phyloP scores from a whole-genome alignment of 2,113 vertebrate genomes.

The Callionymus lyra region DNA sequence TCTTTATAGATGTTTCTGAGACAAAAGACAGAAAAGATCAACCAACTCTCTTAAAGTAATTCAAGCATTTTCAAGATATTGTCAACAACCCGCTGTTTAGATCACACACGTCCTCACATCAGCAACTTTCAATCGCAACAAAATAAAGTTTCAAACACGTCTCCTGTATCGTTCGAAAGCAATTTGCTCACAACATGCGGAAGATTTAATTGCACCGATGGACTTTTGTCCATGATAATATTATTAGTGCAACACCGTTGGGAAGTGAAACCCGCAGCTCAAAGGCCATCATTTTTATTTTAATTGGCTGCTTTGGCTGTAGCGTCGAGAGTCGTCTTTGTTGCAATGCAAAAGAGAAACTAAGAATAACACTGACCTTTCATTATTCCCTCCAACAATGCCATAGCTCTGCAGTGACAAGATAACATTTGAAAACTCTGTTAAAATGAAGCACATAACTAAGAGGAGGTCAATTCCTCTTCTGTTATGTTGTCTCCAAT shows the following conservation, averaged over 20 bases:
- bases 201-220: slow-evolving; percentile 42
- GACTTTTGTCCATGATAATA: slow-evolving; percentile 51
- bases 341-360: slow-evolving; percentile 37
- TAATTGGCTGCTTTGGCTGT: slow-evolving; percentile 55
- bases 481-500: slow-evolving; percentile 11
- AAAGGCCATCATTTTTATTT: slow-evolving; percentile 54
- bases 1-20: no score
- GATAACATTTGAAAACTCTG: slow-evolving; percentile 34
- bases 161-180: no score
- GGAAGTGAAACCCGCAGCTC: slow-evolving; percentile 50
- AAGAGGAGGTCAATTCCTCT: slow-evolving; percentile 9
- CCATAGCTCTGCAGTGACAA: slow-evolving; percentile 24
- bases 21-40: no score
- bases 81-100: no score
- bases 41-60: no score
- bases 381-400: slow-evolving; percentile 45
- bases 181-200: slow-evolving; percentile 10
- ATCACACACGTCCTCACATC: no score
- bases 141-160: no score
- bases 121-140: no score
- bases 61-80: no score
- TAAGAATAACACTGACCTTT: slow-evolving; percentile 43
- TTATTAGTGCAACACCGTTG: slow-evolving; percentile 36
- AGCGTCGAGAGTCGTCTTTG: slow-evolving; percentile 41
- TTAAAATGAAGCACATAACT: slow-evolving; percentile 10